Percentiles rank a stretch among this genome's conserved stretches.
Evolutionary conservation across 2,888 invertebrate species (phyloP).

Genomic region (Leptogaster cylindrica): DNA sequence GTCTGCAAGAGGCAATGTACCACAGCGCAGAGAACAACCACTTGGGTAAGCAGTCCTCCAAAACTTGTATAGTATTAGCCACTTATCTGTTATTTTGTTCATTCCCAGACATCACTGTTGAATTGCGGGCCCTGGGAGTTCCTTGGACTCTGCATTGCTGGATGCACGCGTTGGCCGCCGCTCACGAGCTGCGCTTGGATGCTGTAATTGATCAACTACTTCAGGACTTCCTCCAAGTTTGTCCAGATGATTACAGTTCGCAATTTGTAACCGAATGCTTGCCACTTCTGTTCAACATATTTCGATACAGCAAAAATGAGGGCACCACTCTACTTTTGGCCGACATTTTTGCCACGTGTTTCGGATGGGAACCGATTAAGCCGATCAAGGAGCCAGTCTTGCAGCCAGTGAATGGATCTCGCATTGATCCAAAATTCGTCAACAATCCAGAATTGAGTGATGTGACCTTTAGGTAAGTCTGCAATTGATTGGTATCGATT

Average conservation of each 20-base stretch:
- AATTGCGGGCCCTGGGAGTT: slow-evolving; percentile 83
- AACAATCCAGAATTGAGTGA: slow-evolving; percentile 93
- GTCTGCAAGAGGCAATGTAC: slow-evolving; percentile 92
- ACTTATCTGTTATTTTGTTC: slow-evolving; percentile 40
- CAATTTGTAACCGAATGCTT: slow-evolving; percentile 91
- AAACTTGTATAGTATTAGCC: not conserved
- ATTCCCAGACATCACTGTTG: slow-evolving; percentile 88
- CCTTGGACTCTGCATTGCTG: slow-evolving; percentile 93
- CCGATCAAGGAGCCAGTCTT: slow-evolving; percentile 72
- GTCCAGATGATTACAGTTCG: slow-evolving; percentile 86
- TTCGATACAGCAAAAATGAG: slow-evolving; percentile 91
- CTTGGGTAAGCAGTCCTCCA: slow-evolving; percentile 65
- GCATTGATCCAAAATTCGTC: slow-evolving; percentile 91
- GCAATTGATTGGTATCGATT: no score
- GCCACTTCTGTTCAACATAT: slow-evolving; percentile 86
- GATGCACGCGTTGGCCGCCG: slow-evolving; percentile 87
- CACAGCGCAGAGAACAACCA: slow-evolving; percentile 92
- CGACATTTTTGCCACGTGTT: slow-evolving; percentile 88
- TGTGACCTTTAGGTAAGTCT: slow-evolving; percentile 77
- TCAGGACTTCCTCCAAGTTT: slow-evolving; percentile 89
- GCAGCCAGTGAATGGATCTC: slow-evolving; percentile 70
- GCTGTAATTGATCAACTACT: slow-evolving; percentile 86
- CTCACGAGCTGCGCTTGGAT: slow-evolving; percentile 82
- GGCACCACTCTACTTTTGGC: slow-evolving; percentile 85
- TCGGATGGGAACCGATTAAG: slow-evolving; percentile 85